phyloP scores from a whole-genome alignment of 2,888 invertebrate genomes.

The Baronia brevicornis region DNA sequence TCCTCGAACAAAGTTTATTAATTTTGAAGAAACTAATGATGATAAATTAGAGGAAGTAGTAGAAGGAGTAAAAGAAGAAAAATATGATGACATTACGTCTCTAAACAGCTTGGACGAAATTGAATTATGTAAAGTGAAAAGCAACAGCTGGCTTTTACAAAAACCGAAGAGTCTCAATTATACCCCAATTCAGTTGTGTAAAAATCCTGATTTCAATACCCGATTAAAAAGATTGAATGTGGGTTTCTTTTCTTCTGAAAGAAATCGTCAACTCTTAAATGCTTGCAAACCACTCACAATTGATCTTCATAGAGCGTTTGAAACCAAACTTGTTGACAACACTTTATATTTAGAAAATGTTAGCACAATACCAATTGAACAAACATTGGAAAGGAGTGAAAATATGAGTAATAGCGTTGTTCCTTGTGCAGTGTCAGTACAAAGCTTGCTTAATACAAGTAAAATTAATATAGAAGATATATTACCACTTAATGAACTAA shows the following conservation, averaged over 20 bases:
- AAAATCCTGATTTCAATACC: conserved; percentile 67
- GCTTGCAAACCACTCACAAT: conserved; percentile 54
- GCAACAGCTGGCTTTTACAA: conserved; percentile 41
- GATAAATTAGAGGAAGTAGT: conserved; percentile 7
- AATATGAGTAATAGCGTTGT: conserved; percentile 23
- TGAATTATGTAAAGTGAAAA: conserved; percentile 33
- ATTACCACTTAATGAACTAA: conserved; percentile 7
- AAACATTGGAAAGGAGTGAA: conserved; percentile 11
- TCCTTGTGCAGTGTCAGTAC: conserved; percentile 39
- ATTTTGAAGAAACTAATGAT: conserved; percentile 14
- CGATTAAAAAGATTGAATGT: conserved; percentile 47
- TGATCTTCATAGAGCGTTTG: conserved; percentile 55
- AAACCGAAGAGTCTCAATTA: conserved; percentile 51
- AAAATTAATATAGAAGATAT: conserved; percentile 17
- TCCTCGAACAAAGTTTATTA: no score
- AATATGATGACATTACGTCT: conserved; percentile 7
- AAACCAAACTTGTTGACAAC: conserved; percentile 43
- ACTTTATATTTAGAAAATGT: conserved; percentile 39
- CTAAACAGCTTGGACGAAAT: conserved; percentile 21
- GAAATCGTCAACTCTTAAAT: conserved; percentile 45
- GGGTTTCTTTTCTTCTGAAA: conserved; percentile 45
- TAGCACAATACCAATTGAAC: conserved; percentile 12
- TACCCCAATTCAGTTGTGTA: conserved; percentile 51
- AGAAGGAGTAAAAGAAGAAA: conserved; percentile 7
- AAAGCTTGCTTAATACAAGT: conserved; percentile 39